Evolutionary conservation across 2,113 vertebrate genomes (phyloP).

Genomic region (Gorsachius goisagi): DNA sequence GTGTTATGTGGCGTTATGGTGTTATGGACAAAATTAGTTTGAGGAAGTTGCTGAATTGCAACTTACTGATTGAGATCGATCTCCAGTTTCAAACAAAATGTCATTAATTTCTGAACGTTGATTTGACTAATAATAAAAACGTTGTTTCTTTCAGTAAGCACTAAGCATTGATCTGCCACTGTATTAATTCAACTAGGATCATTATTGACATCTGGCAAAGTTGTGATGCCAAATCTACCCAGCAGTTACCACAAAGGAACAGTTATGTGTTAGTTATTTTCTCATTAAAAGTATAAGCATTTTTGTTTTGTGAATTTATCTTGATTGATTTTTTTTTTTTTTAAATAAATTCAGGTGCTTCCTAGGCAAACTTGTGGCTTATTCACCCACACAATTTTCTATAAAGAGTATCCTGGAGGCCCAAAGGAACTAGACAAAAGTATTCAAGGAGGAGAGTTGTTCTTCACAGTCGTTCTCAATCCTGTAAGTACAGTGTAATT

Average conservation of each 20-base stretch:
- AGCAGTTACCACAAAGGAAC: background rate
- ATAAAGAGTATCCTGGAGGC: slow-evolving; percentile 96
- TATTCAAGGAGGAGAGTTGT: slow-evolving; percentile 93
- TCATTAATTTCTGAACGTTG: background rate
- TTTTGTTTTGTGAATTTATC: background rate
- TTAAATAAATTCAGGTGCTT: slow-evolving; percentile 81
- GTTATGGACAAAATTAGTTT: background rate
- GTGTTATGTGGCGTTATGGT: background rate
- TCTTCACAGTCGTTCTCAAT: slow-evolving; percentile 94
- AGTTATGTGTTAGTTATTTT: background rate
- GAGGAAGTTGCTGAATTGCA: background rate
- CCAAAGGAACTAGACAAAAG: slow-evolving; percentile 95
- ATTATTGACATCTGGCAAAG: background rate
- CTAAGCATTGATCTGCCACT: background rate
- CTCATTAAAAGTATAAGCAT: background rate
- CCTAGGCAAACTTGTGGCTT: slow-evolving; percentile 96
- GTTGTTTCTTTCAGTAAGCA: background rate
- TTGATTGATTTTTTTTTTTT: background rate
- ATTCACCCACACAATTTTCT: slow-evolving; percentile 98
- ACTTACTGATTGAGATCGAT: background rate
- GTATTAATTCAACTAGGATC: background rate
- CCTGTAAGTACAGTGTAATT: slow-evolving; percentile 82
- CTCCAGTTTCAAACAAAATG: background rate
- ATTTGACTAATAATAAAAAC: background rate
- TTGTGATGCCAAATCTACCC: background rate